Evolutionary conservation across 2,888 invertebrate genomes (phyloP).

Genomic region (Drosophila monieri): DNA sequence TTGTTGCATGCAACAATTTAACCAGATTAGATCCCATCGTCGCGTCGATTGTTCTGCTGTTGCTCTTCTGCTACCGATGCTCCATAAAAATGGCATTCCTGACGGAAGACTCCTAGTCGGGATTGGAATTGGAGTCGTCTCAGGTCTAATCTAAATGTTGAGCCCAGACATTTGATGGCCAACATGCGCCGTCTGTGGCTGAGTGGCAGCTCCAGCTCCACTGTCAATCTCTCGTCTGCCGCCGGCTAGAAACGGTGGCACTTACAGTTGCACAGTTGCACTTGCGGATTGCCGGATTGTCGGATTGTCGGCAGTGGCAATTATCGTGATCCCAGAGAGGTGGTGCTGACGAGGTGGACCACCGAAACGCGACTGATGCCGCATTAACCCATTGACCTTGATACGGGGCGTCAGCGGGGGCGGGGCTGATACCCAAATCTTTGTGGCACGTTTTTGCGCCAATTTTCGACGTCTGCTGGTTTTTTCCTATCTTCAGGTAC

Average conservation of each 20-base stretch:
- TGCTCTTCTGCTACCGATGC: slow-evolving; percentile 22
- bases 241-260: slow-evolving; percentile 77
- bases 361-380: slow-evolving; percentile 25
- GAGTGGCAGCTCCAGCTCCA: slow-evolving; percentile 70
- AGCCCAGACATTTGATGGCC: slow-evolving; percentile 77
- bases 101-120: slow-evolving; percentile 59
- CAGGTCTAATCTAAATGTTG: slow-evolving; percentile 75
- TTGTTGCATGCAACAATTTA: slow-evolving; percentile 81
- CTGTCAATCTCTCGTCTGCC: slow-evolving; percentile 70
- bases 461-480: slow-evolving; percentile 38
- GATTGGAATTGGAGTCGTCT: slow-evolving; percentile 22
- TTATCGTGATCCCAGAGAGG: slow-evolving; percentile 68
- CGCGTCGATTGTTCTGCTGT: slow-evolving; percentile 66
- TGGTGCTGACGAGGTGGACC: slow-evolving; percentile 54
- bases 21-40: slow-evolving; percentile 62
- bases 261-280: slow-evolving; percentile 82
- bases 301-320: slow-evolving; percentile 60
- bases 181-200: slow-evolving; percentile 63
- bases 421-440: slow-evolving; percentile 36
- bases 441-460: slow-evolving; percentile 68
- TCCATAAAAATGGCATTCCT: slow-evolving; percentile 67
- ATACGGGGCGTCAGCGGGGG: slow-evolving; percentile 50
- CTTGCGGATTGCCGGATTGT: slow-evolving; percentile 67
- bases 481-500: neutral
- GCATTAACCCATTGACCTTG: slow-evolving; percentile 78